phyloP scores from a whole-genome alignment of 2,888 invertebrate species.

The Synergus laeviventris region DNA sequence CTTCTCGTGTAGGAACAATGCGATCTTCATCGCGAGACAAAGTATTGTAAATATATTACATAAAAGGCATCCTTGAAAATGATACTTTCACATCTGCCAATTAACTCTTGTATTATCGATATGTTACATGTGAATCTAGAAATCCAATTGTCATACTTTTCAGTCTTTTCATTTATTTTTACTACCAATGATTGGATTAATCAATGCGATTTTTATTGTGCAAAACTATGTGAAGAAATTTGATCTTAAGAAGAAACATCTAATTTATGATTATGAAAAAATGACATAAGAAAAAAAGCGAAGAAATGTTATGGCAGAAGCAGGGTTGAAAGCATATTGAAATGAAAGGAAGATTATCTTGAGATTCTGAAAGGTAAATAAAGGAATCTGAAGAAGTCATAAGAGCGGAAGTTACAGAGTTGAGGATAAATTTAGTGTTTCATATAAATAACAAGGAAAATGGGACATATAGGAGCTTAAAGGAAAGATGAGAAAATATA shows the following conservation, averaged over 20 bases:
- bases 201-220: background rate
- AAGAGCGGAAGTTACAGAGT: too few relatives aligned
- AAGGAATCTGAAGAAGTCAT: too few relatives aligned
- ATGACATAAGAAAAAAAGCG: too few relatives aligned
- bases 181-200: background rate
- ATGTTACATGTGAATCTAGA: background rate
- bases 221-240: background rate
- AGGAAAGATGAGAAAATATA: too few relatives aligned
- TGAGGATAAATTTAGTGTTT: too few relatives aligned
- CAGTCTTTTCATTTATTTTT: background rate
- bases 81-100: slow-evolving; percentile 33
- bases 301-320: too few relatives aligned
- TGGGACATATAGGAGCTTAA: too few relatives aligned
- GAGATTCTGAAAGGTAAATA: too few relatives aligned
- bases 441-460: too few relatives aligned
- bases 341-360: too few relatives aligned
- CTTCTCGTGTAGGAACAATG: slow-evolving; percentile 5
- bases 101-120: slow-evolving; percentile 8
- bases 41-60: slow-evolving; percentile 16
- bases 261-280: too few relatives aligned
- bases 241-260: background rate
- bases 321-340: too few relatives aligned
- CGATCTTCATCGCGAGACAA: slow-evolving; percentile 17
- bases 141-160: background rate
- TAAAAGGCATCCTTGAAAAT: slow-evolving; percentile 22